Evolutionary conservation across 2,797 vertebrate species (phyloP), one percentile per base, ranked within the genome.

Genomic region (Halcyon smyrnensis): DNA sequence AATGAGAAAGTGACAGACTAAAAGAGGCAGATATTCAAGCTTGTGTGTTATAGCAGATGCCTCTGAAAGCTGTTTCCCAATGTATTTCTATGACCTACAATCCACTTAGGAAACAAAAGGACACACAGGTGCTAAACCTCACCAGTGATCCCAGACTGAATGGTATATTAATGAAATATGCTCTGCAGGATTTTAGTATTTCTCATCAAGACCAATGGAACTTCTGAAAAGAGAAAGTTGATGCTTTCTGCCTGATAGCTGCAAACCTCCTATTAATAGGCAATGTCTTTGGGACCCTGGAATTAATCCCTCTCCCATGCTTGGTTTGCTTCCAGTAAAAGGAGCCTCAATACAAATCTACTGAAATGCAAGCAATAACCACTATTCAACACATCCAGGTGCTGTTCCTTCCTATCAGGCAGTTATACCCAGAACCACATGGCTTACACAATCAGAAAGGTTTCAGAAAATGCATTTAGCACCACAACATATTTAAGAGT

Each of bases 21-120:
- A 0, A 1, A 84, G 54, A 68, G 28, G 41, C 50, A 92, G 74
- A 57, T 51, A 43, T 54, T 87, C 46, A n/a, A 48, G 27, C 15
- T 46, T 48, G 10, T 0, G 0, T 34, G 69, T 18, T 39, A 63
- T 54, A 73, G 54, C 1, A 79, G 5, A 3, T 2, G 9, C 36
- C 28, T 64, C 64, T 43, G 14, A 24, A 41, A 74, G 24, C 25
- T 83, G 46, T 19, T 62, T 36, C 46, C 79, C 9, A 4, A 25
- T 7, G 4, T 18, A 34, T 24, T 64, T 59, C 25, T 36, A 7
- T 1, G 11, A 70, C 16, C 69, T 70, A 48, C 21, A 54, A 12
- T 3, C 70, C 54, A 28, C 34, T 37, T 0, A 3, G 16, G 60
- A 67, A 63, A 51, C 46, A 51, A 23, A 16, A 64, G 19, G 21